A percentile compares a stretch with the other conserved stretches of the same genome.
These are phyloP conservation scores for Vidua chalybeata DNA, from an alignment of 2,113 vertebrate genomes.

Conservation along the genomic window DNA sequence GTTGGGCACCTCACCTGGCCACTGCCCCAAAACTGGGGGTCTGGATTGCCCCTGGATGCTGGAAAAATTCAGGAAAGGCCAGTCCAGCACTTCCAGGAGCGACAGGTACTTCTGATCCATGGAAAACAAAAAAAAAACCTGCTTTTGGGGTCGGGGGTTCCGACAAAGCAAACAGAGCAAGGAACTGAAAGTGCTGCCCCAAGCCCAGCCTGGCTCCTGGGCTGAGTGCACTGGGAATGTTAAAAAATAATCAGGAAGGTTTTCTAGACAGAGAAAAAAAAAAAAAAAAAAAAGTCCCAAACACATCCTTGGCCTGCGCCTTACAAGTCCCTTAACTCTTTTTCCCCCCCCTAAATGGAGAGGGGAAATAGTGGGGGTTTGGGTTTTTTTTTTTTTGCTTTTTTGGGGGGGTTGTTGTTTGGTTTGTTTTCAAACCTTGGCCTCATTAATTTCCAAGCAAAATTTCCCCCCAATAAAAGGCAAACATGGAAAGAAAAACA, in stretches of 20 bases:
- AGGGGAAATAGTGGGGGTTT: background rate
- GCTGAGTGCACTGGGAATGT: slow-evolving; percentile 25
- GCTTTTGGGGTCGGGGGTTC: background rate
- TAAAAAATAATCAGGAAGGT: slow-evolving; percentile 66
- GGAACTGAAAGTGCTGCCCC: background rate
- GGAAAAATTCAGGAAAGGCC: slow-evolving; percentile 61
- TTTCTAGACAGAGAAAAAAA: slow-evolving; percentile 65
- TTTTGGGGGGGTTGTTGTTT: background rate
- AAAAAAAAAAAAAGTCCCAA: slow-evolving; percentile 8
- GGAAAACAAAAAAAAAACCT: background rate
- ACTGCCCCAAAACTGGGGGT: slow-evolving; percentile 55
- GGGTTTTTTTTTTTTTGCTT: background rate
- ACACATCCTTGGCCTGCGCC: slow-evolving; percentile 50
- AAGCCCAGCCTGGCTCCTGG: background rate
- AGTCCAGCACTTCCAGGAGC: slow-evolving; percentile 7
- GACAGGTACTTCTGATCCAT: slow-evolving; percentile 59
- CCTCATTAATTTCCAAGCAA: slow-evolving; percentile 76
- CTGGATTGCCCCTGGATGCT: slow-evolving; percentile 53
- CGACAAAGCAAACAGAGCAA: background rate
- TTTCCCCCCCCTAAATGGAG: background rate
- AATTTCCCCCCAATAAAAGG: slow-evolving; percentile 90
- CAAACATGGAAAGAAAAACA: slow-evolving; percentile 99
- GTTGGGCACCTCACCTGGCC: background rate
- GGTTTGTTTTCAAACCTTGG: slow-evolving; percentile 70
- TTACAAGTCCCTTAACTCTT: slow-evolving; percentile 59